Percentiles rank a stretch among this genome's conserved stretches.
Evolutionary conservation across 2,797 vertebrate species (phyloP).

Genomic region (Ciconia nigra): DNA sequence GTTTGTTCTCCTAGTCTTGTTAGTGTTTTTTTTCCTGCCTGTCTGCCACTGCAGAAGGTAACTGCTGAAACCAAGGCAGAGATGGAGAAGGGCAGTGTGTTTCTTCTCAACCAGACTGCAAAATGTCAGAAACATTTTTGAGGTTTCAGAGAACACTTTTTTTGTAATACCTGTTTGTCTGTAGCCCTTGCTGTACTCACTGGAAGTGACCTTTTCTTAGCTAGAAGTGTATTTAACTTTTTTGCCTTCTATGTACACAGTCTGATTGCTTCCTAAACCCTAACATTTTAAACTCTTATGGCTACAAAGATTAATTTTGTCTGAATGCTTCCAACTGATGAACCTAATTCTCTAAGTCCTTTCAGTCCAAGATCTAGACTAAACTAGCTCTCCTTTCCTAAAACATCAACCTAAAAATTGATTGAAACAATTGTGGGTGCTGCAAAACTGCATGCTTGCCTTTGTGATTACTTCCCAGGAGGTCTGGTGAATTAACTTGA

Average conservation of each 20-base stretch:
- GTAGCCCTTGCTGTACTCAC: neutral
- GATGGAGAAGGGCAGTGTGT: neutral
- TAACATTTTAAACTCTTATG: neutral
- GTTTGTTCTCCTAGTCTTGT: neutral
- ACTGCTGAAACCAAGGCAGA: neutral
- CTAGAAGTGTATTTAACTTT: neutral
- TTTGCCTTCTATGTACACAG: neutral
- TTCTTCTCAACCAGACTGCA: neutral
- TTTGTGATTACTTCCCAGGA: neutral
- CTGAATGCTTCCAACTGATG: neutral
- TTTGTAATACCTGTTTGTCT: neutral
- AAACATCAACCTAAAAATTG: neutral
- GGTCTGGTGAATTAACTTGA: neutral
- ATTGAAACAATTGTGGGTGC: accelerated
- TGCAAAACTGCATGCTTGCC: neutral
- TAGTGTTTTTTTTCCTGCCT: neutral
- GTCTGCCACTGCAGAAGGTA: neutral
- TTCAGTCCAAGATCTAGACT: neutral
- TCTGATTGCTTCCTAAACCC: neutral
- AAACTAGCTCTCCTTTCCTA: neutral
- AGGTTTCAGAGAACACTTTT: neutral
- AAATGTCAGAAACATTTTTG: neutral
- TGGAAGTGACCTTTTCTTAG: neutral
- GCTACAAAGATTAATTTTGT: neutral
- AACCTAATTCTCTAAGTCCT: neutral